Base-by-base conservation (phyloP, 2,888 invertebrate genomes). In the Dicyrtomina minuta region DNA sequence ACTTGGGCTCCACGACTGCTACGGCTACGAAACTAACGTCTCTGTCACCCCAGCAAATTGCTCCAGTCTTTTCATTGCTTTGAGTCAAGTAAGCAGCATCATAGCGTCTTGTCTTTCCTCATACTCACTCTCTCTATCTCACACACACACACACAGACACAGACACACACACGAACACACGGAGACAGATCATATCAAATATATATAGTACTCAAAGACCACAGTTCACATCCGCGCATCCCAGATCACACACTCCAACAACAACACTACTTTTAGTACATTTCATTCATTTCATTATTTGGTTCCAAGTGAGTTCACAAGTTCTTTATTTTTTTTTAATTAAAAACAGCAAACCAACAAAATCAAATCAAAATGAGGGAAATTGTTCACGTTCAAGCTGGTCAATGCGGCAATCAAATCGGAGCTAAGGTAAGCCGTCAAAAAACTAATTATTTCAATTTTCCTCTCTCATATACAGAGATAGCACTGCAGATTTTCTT, bases 361-460 rank as follows among this genome's bases (percentile, higher is more conserved):
- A n/a, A n/a, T n/a, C n/a, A n/a, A n/a, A n/a, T 24, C 49, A 56
- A 56, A 56, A 56, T 56, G 56, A 27, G 56, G 27, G 85, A 95
- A 96, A 89, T 95, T 96, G 93, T 96, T 79, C 94, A 95, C 83
- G 88, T 96, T 79, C 96, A 96, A 84, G 90, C 93, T 79, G 96
- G 96, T 79, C 94, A 94, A 84, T 95, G 94, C 84, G 96, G 95
- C 77, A 96, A 96, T 86, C 95, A 96, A 85, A 95, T 96, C 83
- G 95, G 95, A 80, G 92, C 94, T 80, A 95, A 95, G 88, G 92
- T 92, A 86, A 80, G 82, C 51, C 10, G 26, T 2, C 39, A 33
- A n/a, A n/a, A n/a, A n/a, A n/a, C n/a, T n/a, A n/a, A n/a, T n/a
- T n/a, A n/a, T n/a, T n/a, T 49, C 49, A 49, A 17, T 49, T 15